These are phyloP conservation scores for Cardiocondyla obscurior DNA, from an alignment of 1,140 invertebrate species.

Conservation along the genomic window DNA sequence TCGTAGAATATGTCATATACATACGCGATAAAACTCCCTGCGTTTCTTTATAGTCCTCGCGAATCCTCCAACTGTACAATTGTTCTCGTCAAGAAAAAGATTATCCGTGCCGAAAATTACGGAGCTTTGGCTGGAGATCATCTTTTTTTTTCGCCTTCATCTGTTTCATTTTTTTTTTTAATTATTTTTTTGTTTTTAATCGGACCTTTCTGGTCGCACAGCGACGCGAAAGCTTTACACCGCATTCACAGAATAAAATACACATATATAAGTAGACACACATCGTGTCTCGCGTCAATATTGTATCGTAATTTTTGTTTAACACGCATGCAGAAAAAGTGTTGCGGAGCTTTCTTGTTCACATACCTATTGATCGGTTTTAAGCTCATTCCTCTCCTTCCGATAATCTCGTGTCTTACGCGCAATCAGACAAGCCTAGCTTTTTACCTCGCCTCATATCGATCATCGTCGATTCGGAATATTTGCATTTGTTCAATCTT, in stretches of 20 bases:
- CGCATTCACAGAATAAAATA: conserved; percentile 75
- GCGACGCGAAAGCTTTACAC: conserved; percentile 68
- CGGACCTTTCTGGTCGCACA: conserved; percentile 71
- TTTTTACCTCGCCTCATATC: conserved; percentile 28
- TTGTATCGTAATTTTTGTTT: conserved; percentile 64
- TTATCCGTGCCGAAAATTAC: conserved; percentile 61
- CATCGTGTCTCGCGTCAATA: conserved; percentile 64
- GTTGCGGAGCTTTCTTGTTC: conserved; percentile 61
- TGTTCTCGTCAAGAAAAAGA: conserved; percentile 45
- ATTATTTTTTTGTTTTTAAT: conserved; percentile 13
- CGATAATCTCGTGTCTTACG: conserved; percentile 22
- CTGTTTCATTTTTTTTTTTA: not conserved
- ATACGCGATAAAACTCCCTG: conserved; percentile 58
- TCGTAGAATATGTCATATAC: conserved; percentile 27
- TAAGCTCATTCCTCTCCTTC: conserved; percentile 60
- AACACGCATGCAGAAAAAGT: conserved; percentile 66
- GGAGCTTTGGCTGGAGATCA: conserved; percentile 68
- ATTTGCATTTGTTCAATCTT: conserved; percentile 72
- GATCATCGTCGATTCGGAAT: conserved; percentile 55
- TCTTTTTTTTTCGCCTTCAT: conserved; percentile 30
- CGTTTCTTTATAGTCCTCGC: conserved; percentile 14
- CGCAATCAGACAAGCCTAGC: conserved; percentile 35
- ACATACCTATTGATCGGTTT: conserved; percentile 47
- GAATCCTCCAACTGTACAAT: conserved; percentile 63
- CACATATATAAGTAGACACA: conserved; percentile 71